These are phyloP conservation scores for Knipowitschia caucasica DNA, from an alignment of 2,797 vertebrate genomes.

Conservation along the genomic window DNA sequence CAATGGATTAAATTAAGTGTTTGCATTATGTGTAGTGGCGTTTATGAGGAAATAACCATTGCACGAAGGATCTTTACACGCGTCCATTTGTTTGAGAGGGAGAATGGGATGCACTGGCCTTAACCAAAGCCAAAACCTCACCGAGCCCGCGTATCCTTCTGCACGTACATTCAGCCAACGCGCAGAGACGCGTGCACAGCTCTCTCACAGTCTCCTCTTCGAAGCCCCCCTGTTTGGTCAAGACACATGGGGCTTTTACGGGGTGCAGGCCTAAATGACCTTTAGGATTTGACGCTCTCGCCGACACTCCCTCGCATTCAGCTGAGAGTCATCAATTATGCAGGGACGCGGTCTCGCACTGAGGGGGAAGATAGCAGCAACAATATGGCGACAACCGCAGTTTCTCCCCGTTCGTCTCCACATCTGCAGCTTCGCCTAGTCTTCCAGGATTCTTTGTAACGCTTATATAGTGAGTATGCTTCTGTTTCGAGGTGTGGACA, in stretches of 20 bases:
- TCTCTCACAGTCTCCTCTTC: slow-evolving; percentile 17
- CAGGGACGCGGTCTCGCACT: slow-evolving; percentile 77
- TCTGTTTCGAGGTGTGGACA: slow-evolving; percentile 23
- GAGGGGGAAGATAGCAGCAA: slow-evolving; percentile 83
- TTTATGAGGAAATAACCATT: neutral
- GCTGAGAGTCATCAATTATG: slow-evolving; percentile 88
- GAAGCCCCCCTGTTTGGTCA: neutral
- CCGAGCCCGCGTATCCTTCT: slow-evolving; percentile 21
- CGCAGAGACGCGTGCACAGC: slow-evolving; percentile 18
- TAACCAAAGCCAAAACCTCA: slow-evolving; percentile 10
- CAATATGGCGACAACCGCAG: slow-evolving; percentile 99
- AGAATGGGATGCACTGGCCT: slow-evolving; percentile 6
- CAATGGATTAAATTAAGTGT: neutral
- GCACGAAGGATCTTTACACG: neutral
- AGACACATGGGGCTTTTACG: slow-evolving; percentile 16
- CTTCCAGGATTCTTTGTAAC: slow-evolving; percentile 82
- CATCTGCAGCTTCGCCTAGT: slow-evolving; percentile 87
- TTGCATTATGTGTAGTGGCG: neutral
- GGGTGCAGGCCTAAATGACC: slow-evolving; percentile 57
- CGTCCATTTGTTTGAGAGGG: neutral
- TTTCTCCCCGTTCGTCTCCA: slow-evolving; percentile 84
- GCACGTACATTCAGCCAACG: slow-evolving; percentile 22
- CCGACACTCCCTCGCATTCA: slow-evolving; percentile 79
- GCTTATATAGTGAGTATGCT: slow-evolving; percentile 69
- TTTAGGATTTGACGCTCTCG: slow-evolving; percentile 59